Conservation (phyloP, 30 jellyfish, hydroid and myxozoan genomes). For the Hydractinia echinata region DNA sequence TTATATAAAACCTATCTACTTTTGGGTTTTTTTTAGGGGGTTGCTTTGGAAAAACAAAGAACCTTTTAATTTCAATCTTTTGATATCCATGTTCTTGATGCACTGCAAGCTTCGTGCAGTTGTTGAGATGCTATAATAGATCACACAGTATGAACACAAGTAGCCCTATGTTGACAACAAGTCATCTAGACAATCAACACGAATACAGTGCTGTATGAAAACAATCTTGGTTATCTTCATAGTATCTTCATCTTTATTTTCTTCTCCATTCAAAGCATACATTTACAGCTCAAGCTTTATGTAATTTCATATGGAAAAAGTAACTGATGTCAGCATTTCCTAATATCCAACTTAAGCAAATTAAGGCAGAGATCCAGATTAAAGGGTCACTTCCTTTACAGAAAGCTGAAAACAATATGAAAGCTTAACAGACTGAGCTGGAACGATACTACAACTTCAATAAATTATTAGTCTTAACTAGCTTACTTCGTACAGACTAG, state of each 20-base stretch:
- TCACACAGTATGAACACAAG: conserved; percentile 39
- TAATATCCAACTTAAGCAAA: too few relatives aligned
- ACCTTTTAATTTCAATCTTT: conserved; percentile 40
- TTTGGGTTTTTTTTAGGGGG: conserved; percentile 30
- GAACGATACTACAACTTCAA: too few relatives aligned
- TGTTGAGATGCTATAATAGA: conserved; percentile 44
- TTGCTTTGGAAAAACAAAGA: conserved; percentile 37
- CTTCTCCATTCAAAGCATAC: not conserved
- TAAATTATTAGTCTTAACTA: too few relatives aligned
- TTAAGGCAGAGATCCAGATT: too few relatives aligned
- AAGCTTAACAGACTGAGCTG: too few relatives aligned
- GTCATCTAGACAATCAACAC: not conserved
- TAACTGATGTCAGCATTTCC: too few relatives aligned
- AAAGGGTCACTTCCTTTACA: too few relatives aligned
- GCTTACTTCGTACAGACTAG: too few relatives aligned
- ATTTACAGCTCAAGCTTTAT: too few relatives aligned
- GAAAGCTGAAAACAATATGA: too few relatives aligned
- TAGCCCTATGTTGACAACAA: conserved; percentile 1
- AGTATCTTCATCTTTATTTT: conserved; percentile 4
- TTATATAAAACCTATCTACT: not conserved
- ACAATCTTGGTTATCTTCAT: not conserved
- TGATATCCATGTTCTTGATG: conserved; percentile 22
- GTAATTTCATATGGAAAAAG: too few relatives aligned
- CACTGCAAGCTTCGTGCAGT: conserved; percentile 30
- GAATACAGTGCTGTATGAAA: not conserved